These are phyloP conservation scores for Meiosimyza platycephala DNA, from an alignment of 2,888 invertebrate species.

Conservation along the genomic window DNA sequence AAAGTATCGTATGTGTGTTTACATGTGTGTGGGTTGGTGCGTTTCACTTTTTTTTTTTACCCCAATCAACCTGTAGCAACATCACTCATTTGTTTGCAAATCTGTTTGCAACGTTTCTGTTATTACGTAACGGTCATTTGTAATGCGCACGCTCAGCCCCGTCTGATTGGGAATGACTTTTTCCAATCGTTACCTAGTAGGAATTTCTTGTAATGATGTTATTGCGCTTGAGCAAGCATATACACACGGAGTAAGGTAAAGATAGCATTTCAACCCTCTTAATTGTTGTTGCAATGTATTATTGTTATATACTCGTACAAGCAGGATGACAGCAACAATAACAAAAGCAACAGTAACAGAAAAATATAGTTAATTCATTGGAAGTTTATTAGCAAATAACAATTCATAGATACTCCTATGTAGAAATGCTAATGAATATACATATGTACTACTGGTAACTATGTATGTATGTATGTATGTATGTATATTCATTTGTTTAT, in stretches of 20 bases:
- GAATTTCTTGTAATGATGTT: slow-evolving; percentile 42
- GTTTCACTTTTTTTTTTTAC: background rate
- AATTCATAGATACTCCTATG: background rate
- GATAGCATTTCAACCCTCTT: slow-evolving; percentile 11
- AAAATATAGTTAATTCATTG: slow-evolving; percentile 11
- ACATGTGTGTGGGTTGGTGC: background rate
- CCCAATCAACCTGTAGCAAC: slow-evolving; percentile 45
- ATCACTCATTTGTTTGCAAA: slow-evolving; percentile 33
- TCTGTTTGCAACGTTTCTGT: slow-evolving; percentile 45
- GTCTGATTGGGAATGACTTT: slow-evolving; percentile 17
- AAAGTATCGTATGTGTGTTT: background rate
- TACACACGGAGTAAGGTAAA: background rate
- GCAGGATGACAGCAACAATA: background rate
- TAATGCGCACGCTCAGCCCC: slow-evolving; percentile 52
- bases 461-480: too few relatives aligned
- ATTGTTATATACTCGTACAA: background rate
- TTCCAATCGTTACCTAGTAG: slow-evolving; percentile 41
- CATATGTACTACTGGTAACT: background rate
- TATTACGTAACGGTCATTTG: slow-evolving; percentile 48
- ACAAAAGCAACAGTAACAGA: background rate
- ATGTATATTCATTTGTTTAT: background rate
- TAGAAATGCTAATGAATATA: background rate
- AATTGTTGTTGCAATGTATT: slow-evolving; percentile 8
- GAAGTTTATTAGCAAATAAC: slow-evolving; percentile 7
- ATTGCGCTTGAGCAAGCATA: slow-evolving; percentile 30